phyloP scores from a whole-genome alignment of 2,888 invertebrate genomes.

The Nymphalis polychloros region DNA sequence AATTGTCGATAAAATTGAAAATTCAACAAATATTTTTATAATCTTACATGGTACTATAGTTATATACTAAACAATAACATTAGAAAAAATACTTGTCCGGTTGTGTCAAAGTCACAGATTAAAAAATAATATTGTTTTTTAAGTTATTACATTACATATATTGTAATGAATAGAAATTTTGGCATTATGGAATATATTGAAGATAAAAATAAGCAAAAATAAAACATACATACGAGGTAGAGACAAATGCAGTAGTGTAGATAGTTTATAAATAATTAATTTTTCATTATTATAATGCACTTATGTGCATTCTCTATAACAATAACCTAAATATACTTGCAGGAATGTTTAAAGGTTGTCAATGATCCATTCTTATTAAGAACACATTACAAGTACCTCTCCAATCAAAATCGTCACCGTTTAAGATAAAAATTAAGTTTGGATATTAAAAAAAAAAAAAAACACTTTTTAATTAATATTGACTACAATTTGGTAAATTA shows the following conservation, averaged over 20 bases:
- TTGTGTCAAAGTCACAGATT: neutral
- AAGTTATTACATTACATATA: neutral
- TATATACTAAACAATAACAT: conserved; percentile 1
- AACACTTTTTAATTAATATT: too few species aligned
- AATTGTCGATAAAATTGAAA: neutral
- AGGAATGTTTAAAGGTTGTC: conserved; percentile 59
- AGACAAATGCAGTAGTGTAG: conserved; percentile 33
- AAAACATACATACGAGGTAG: conserved; percentile 36
- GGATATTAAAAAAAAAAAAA: too few species aligned
- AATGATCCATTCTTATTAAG: neutral
- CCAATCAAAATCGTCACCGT: too few species aligned
- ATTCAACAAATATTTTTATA: conserved; percentile 10
- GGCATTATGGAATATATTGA: conserved; percentile 12
- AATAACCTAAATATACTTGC: conserved; percentile 49
- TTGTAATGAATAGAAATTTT: conserved; percentile 5
- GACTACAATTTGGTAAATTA: too few species aligned
- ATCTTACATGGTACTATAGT: neutral
- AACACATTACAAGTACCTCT: neutral
- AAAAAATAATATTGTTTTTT: neutral
- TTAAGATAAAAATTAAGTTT: neutral
- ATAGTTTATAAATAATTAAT: neutral
- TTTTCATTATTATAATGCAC: conserved; percentile 15
- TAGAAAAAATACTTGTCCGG: conserved; percentile 16
- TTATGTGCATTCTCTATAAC: neutral
- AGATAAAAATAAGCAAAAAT: conserved; percentile 18